Conservation (phyloP, 2,888 invertebrate genomes). For the Lasioglossum malachurum region DNA sequence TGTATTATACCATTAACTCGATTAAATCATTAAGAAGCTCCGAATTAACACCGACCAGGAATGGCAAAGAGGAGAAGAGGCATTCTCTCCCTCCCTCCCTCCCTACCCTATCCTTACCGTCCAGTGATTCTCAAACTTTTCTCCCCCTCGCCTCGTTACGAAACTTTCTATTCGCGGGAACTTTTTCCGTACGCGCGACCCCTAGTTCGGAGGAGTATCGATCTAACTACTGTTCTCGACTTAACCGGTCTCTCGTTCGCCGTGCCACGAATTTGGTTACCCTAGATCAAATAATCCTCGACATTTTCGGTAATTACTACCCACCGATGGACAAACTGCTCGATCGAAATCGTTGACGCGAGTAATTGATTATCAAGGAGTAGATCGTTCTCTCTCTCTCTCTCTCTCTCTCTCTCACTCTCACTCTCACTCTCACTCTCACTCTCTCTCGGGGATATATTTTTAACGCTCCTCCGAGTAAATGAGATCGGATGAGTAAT, state of each 20-base stretch:
- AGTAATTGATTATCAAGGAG: background rate
- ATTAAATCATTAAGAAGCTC: slow-evolving; percentile 30
- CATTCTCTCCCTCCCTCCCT: background rate
- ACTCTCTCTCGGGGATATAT: too few species aligned
- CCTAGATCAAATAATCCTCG: background rate
- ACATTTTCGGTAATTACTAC: background rate
- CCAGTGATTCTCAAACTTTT: slow-evolving; percentile 36
- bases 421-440: too few species aligned
- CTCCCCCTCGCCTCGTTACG: slow-evolving; percentile 40
- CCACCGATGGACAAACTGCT: background rate
- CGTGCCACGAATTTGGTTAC: background rate
- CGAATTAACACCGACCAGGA: background rate
- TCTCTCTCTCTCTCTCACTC: too few species aligned
- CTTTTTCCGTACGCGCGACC: slow-evolving; percentile 18
- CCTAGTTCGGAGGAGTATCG: slow-evolving; percentile 23
- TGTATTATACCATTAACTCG: slow-evolving; percentile 56
- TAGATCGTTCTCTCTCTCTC: background rate
- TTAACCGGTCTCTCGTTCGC: background rate
- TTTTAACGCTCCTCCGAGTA: background rate
- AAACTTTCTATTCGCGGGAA: slow-evolving; percentile 22
- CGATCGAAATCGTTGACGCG: background rate
- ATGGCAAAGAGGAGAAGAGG: background rate
- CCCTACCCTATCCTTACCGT: background rate
- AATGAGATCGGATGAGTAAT: background rate
- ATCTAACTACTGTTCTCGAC: slow-evolving; percentile 15